Base-by-base conservation (phyloP, 2,888 invertebrate species). In the Drosophila histrio region DNA sequence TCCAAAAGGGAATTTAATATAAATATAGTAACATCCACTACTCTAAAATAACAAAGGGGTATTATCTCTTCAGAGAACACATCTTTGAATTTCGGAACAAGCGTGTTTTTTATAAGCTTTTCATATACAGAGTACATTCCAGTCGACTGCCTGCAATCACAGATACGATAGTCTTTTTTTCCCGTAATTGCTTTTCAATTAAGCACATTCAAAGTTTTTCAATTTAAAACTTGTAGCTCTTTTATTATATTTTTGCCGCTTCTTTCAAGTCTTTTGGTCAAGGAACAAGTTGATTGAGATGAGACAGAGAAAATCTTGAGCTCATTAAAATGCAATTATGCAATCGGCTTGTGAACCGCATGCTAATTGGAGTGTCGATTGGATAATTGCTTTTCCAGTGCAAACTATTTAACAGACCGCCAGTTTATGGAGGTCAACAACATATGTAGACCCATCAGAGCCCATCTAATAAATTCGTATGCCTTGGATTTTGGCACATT, bases 291-390 rank as follows among this genome's bases (percentile, higher is more conserved):
- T 46, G 11, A 28, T n/a, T 11, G 34, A 11, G 17, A 57, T 26
- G 19, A 19, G 21, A 22, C n/a, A 46, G 24, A 5, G 15, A 38
- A 26, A 47, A 39, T 53, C 38, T 49, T 17, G 15, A 19, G 36
- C 58, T 59, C 11, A 46, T 60, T 19, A 59, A 43, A 70, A 41
- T 66, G 41, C 17, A 41, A 36, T 65, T 65, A 54, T 52, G 71
- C 22, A 74, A 75, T 71, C 47, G 36, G 26, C 22, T 59, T 59
- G 60, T n/a, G 66, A 62, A 21, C 43, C 63, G 9, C 4, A 49
- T 44, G 82, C 60, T 85, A 82, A 82, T 85, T 82, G 65, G 11
- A 26, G 66, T 54, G 82, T 63, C 56, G 75, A 70, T 54, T 77
- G 64, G 22, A 65, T 56, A 71, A 70, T 56, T 63, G 50, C n/a